Evolutionary conservation across 1,140 invertebrate genomes (phyloP).

Genomic region (Chionoecetes opilio): DNA sequence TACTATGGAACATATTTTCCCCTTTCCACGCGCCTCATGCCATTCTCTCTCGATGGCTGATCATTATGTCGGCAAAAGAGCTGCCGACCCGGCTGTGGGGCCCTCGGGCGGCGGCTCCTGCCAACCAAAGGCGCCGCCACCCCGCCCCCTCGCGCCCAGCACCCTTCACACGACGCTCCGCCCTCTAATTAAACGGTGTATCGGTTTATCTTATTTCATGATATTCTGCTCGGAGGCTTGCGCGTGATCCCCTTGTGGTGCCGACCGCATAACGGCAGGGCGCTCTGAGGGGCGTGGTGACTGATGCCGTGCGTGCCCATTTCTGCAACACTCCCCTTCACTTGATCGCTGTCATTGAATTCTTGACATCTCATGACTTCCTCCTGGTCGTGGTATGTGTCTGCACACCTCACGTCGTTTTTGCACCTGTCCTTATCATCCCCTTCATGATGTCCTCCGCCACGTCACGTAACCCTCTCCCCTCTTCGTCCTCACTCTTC

Average conservation of each 20-base stretch:
- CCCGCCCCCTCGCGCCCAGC: slow-evolving; percentile 37
- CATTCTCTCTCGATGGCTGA: slow-evolving; percentile 31
- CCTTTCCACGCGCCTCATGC: not conserved
- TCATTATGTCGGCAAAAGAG: not conserved
- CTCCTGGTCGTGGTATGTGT: not conserved
- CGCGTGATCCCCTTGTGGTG: not conserved
- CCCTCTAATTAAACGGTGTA: slow-evolving; percentile 60
- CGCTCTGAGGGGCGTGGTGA: not conserved
- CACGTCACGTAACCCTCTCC: not conserved
- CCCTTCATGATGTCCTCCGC: too few species aligned
- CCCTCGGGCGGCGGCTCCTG: not conserved
- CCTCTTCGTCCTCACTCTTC: not conserved
- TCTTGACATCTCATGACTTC: not conserved
- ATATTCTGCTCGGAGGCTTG: not conserved
- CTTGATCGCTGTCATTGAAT: slow-evolving; percentile 17
- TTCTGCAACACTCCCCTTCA: not conserved
- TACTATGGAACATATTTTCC: not conserved
- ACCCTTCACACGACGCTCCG: slow-evolving; percentile 45
- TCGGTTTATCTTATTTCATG: slow-evolving; percentile 51
- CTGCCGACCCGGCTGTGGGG: not conserved
- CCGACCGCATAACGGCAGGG: not conserved
- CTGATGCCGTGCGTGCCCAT: not conserved
- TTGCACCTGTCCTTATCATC: not conserved
- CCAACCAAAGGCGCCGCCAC: slow-evolving; percentile 39
- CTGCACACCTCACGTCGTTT: not conserved